Evolutionary conservation across 2,797 vertebrate genomes (phyloP), one percentile per base, ranked within the genome.

Genomic region (Holocentrus rufus): DNA sequence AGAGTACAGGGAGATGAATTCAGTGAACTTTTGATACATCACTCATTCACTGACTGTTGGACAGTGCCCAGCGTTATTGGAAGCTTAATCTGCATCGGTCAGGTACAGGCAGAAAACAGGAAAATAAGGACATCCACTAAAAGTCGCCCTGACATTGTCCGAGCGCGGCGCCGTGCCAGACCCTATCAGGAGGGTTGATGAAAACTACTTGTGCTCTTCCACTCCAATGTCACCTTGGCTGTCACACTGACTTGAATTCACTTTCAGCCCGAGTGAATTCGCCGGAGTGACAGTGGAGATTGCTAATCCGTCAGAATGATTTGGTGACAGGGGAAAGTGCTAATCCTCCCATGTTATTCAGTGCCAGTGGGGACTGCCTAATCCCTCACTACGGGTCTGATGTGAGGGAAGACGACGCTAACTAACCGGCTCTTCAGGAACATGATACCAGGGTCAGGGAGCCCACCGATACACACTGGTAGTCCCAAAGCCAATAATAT

Each of bases 281-380:
- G 81, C 49, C 0, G 53, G 73, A 78, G 81, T 77, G 85, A 82
- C 83, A 53, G 75, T 22, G 69, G 78, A 70, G 80, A 87, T 77
- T 79, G 81, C 73, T 92, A 92, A 91, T 91, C 90, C 87, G 74
- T 79, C 85, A 75, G 83, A 76, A 90, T 85, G 87, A 90, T 91
- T 90, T 90, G 87, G 84, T 91, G 88, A 89, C 82, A 65, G 80
- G 79, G 69, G 70, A 88, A 85, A 83, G 85, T 88, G 82, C 79
- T 92, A 92, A 92, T 92, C 91, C 90, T 72, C 68, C 72, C 10
- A 23, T 73, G 80, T 82, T 83, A 91, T 91, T 89, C 90, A 84
- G 81, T 65, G 79, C 59, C 82, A 74, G 87, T 34, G 82, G 82
- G 78, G 77, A 75, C 71, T 2, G 67, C 65, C 69, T 87, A 90